Conservation (phyloP, 1,140 invertebrate species). For the Alviniconcha marisindica region DNA sequence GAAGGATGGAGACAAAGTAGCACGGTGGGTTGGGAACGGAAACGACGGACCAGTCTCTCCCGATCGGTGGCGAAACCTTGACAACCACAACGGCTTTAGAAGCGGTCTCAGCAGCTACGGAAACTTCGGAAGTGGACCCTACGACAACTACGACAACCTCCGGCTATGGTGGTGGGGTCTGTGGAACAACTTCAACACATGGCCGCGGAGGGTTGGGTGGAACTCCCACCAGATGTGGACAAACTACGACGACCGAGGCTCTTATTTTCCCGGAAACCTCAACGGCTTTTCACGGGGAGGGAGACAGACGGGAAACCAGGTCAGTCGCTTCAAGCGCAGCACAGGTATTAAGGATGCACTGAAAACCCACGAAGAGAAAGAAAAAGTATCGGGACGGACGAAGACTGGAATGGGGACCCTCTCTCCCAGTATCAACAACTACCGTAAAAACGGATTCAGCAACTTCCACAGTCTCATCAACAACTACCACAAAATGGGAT, state of each 20-base stretch:
- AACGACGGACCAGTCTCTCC: too few relatives aligned
- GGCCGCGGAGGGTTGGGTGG: not conserved
- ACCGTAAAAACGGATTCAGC: too few relatives aligned
- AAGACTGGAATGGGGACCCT: too few relatives aligned
- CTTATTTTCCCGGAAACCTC: not conserved
- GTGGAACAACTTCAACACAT: not conserved
- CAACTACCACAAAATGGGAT: too few relatives aligned
- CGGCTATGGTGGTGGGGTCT: constrained; percentile 3
- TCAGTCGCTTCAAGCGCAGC: constrained; percentile 15
- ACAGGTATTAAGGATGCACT: not conserved
- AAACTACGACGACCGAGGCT: not conserved
- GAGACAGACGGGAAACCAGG: not conserved
- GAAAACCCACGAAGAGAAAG: not conserved
- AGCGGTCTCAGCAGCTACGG: too few relatives aligned
- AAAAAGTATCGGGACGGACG: not conserved
- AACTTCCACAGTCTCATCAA: too few relatives aligned
- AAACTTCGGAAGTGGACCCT: too few relatives aligned
- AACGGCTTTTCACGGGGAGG: not conserved
- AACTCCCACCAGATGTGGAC: constrained; percentile 19
- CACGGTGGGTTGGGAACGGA: not conserved
- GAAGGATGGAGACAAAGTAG: not conserved
- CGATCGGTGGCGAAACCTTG: too few relatives aligned
- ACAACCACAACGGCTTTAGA: not conserved
- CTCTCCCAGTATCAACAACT: too few relatives aligned
- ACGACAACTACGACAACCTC: not conserved